Evolutionary conservation across 2,888 invertebrate species (phyloP).

Genomic region (Andrena flavipes): DNA sequence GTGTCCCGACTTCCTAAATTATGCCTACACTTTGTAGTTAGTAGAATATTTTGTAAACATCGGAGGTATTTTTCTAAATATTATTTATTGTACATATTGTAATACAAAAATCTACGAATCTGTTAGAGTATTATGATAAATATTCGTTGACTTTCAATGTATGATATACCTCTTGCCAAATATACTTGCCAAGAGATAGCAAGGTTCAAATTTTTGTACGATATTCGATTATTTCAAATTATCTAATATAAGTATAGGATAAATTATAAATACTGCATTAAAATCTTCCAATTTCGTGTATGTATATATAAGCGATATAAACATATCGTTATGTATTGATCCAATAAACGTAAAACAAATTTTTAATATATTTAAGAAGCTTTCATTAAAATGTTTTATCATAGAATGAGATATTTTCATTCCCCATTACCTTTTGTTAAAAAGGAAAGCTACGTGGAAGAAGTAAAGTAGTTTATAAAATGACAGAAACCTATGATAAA

Average conservation of each 20-base stretch:
- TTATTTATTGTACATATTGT: slow-evolving; percentile 42
- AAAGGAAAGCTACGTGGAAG: too few relatives aligned
- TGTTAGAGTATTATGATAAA: neutral
- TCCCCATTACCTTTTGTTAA: neutral
- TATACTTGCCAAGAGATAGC: slow-evolving; percentile 27
- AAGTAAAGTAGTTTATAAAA: too few relatives aligned
- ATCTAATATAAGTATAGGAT: slow-evolving; percentile 1
- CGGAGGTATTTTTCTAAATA: slow-evolving; percentile 1
- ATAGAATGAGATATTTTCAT: neutral
- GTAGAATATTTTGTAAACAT: slow-evolving; percentile 8
- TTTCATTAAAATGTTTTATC: slow-evolving; percentile 1
- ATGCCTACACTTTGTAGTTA: neutral
- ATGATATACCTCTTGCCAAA: slow-evolving; percentile 33
- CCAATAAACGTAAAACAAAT: slow-evolving; percentile 29
- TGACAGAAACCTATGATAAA: too few relatives aligned
- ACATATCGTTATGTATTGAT: slow-evolving; percentile 14
- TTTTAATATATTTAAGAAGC: slow-evolving; percentile 21
- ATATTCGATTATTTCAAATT: slow-evolving; percentile 19
- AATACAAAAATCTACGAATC: slow-evolving; percentile 21
- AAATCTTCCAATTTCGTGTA: slow-evolving; percentile 5
- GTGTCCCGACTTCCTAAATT: neutral
- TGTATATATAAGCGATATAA: slow-evolving; percentile 5
- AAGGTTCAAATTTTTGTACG: slow-evolving; percentile 21
- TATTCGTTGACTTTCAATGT: slow-evolving; percentile 23
- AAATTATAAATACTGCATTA: slow-evolving; percentile 10